phyloP scores from a whole-genome alignment of 1,140 invertebrate species.

The Leptestheria dahalacensis region DNA sequence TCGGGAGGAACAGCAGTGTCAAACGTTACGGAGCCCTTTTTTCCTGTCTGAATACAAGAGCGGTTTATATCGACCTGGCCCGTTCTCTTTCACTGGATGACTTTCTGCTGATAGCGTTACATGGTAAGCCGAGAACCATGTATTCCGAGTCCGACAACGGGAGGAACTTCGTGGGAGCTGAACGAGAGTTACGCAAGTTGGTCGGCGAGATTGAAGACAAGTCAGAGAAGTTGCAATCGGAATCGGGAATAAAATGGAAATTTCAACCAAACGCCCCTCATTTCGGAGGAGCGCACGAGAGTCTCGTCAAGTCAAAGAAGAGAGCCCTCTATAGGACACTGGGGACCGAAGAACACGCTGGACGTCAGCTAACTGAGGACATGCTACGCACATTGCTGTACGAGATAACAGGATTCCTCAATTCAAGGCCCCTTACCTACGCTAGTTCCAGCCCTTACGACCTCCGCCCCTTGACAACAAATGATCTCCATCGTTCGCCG shows the following conservation, averaged over 20 bases:
- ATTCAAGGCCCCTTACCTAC: conserved; percentile 22
- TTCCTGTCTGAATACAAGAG: conserved; percentile 13
- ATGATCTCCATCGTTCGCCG: conserved; percentile 15
- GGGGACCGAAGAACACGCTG: background rate
- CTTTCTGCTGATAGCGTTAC: conserved; percentile 3
- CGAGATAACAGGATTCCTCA: conserved; percentile 23
- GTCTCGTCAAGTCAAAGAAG: background rate
- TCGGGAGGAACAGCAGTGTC: background rate
- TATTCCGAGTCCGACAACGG: conserved; percentile 8
- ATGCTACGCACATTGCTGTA: conserved; percentile 21
- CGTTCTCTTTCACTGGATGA: conserved; percentile 4
- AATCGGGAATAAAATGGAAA: background rate
- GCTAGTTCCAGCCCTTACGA: conserved; percentile 24
- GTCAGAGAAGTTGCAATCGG: background rate
- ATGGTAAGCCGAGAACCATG: background rate
- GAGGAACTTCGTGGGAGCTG: conserved; percentile 5
- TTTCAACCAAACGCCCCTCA: conserved; percentile 1
- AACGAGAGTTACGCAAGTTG: background rate
- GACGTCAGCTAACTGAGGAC: background rate
- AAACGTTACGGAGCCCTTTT: background rate
- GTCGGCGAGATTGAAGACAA: background rate
- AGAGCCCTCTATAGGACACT: conserved; percentile 14
- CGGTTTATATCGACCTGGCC: conserved; percentile 18
- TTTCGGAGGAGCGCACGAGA: background rate
- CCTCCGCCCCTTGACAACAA: conserved; percentile 22